Base-by-base conservation (phyloP, 2,888 invertebrate genomes). In the Strigamia maritima region DNA sequence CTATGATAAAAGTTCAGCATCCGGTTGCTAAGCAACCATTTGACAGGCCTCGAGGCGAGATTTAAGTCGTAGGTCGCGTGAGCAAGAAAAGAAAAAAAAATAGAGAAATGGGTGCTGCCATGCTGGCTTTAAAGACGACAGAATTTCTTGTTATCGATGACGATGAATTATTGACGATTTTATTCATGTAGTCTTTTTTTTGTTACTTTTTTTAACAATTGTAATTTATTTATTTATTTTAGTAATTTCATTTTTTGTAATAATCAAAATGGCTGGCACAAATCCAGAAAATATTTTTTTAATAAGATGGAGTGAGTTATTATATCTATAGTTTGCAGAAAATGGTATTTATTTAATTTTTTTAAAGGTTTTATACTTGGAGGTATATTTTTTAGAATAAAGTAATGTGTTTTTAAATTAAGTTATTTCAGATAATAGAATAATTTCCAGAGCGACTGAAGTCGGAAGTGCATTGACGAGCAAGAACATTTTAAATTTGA, bases 1-100 rank as follows among this genome's bases (percentile, higher is more conserved):
- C 75, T 40, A 40, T 75, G 75, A 75, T 75, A 75, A 75, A 75
- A 75, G 75, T 75, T 38, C 75, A 75, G 75, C 75, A 75, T 75
- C 75, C 75, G 38, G 75, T 75, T 75, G 75, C 75, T 40, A 38
- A 75, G 75, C 75, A 75, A 75, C 75, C 75, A 40, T 75, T 35
- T 75, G 75, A 75, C 75, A 75, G 40, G 40, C 75, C 40, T 35
- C 40, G 35, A 75, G 75, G 40, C 75, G 75, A 40, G 40, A 75
- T 38, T 35, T 35, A 75, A 35, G 75, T 16, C 54, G 54, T 54
- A 54, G 40, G 31, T 38, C 40, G 24, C 35, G 31, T 31, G 28
- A 22, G 28, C 40, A 75, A 75, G 26, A 75, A 75, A 75, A 75
- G n/a, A 10, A 35, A n/a, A 16, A 70, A 28, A 19, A 74, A 75